Evolutionary conservation across 2,113 vertebrate genomes (phyloP).

Genomic region (Melospiza melodia): DNA sequence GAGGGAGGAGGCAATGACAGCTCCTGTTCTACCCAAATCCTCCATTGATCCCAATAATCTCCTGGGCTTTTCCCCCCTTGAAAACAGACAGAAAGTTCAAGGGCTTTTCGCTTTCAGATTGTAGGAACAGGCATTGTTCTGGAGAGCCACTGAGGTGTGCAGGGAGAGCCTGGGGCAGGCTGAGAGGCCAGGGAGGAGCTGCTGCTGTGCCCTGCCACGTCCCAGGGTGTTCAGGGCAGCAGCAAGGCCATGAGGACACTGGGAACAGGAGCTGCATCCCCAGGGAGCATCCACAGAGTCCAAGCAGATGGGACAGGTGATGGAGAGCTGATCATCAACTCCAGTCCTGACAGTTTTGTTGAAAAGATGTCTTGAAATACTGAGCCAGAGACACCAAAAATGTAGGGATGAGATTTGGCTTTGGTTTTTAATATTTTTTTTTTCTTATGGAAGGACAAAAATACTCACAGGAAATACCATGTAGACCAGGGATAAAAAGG

Average conservation of each 20-base stretch:
- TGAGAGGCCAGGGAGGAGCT: background rate
- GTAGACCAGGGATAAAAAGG: fast-evolving
- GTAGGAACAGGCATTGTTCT: background rate
- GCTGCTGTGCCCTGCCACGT: background rate
- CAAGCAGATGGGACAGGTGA: background rate
- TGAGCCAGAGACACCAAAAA: background rate
- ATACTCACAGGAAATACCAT: background rate
- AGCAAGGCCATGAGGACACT: fast-evolving
- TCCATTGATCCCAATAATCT: conserved; percentile 35
- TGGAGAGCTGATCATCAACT: background rate
- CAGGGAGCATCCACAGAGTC: fast-evolving
- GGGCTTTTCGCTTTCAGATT: conserved; percentile 18
- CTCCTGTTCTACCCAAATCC: conserved; percentile 48
- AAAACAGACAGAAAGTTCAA: conserved; percentile 57
- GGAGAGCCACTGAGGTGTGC: background rate
- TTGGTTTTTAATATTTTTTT: background rate
- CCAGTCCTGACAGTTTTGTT: background rate
- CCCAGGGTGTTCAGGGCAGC: background rate
- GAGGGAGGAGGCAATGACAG: conserved; percentile 15
- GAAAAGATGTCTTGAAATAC: background rate
- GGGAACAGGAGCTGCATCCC: background rate
- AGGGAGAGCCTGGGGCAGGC: background rate
- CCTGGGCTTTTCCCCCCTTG: background rate
- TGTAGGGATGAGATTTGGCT: background rate
- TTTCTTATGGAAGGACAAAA: background rate